Evolutionary conservation across 2,797 vertebrate genomes (phyloP), one percentile per base, ranked within the genome.

Genomic region (Rhinichthys osculus): DNA sequence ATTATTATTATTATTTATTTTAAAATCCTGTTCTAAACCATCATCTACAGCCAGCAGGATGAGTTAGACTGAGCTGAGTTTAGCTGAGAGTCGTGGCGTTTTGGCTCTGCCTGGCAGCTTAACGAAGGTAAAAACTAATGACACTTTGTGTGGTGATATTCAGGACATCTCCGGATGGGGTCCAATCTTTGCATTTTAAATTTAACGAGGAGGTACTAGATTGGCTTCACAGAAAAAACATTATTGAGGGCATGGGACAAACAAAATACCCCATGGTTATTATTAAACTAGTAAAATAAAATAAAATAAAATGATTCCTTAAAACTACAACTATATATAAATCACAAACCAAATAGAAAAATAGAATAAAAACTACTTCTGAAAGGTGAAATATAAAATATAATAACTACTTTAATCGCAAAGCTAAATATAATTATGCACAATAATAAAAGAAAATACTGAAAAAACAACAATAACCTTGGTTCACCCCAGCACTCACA

Each of bases 21-120:
- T 85, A n/a, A 80, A 66, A 78, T 69, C 1, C 21, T 57, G 33
- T 54, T 64, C 7, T 74, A 86, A 73, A 67, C 59, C 13, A 44
- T 76, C 42, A 77, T 69, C 67, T 71, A 21, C 52, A 30, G 50
- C 23, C 80, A 71, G 59, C 59, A 79, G 59, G n/a, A 27, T 64
- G 77, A 64, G 9, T 64, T 44, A 42, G 40, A 30, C 57, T 64
- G 23, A 30, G 40, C 21, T 23, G 16, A 57, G 19, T 52, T 50
- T 21, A 74, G 71, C 44, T 33, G 47, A 35, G 52, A 59, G 54
- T 78, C 59, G n/a, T 59, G 33, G 21, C 1, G 0, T 38, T n/a
- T 38, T 40, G n/a, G 16, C 19, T 73, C 47, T 57, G 27, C 72
- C 47, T 52, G 27, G 73, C 30, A 54, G 73, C 47, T 35, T 54